Percentiles rank a stretch among this genome's conserved stretches.
phyloP scores from a whole-genome alignment of 2,113 vertebrate species.

The Sylvilagus bachmani region DNA sequence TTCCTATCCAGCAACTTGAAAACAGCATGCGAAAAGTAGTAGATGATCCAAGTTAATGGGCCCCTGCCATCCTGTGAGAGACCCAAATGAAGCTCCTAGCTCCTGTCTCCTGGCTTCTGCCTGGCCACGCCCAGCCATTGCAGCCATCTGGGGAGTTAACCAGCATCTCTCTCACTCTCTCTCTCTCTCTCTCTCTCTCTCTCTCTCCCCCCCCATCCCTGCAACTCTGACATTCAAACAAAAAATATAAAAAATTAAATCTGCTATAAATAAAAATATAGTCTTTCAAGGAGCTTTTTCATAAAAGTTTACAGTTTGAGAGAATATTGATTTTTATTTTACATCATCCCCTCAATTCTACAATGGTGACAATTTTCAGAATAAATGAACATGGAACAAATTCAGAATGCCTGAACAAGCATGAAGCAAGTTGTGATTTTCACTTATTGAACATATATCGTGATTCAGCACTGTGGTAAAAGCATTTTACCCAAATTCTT shows the following conservation, averaged over 20 bases:
- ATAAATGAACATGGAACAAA: not conserved
- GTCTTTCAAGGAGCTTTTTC: not conserved
- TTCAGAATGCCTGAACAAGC: conserved; percentile 5
- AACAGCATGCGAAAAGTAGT: too few species aligned
- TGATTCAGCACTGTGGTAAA: not conserved
- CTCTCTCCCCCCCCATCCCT: too few species aligned
- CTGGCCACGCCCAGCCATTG: too few species aligned
- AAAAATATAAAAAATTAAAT: not conserved
- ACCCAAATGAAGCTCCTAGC: too few species aligned
- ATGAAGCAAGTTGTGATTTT: conserved; percentile 28
- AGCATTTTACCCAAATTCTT: not conserved
- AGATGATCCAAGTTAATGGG: too few species aligned
- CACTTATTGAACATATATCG: not conserved
- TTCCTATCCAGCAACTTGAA: too few species aligned
- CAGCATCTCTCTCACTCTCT: too few species aligned
- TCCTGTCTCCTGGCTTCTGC: too few species aligned
- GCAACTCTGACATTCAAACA: too few species aligned
- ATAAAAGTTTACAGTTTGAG: not conserved
- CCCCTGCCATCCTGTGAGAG: too few species aligned
- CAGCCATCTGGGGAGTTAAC: too few species aligned
- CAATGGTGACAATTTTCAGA: conserved; percentile 38
- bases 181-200: too few species aligned
- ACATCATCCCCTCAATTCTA: not conserved
- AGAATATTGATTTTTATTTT: conserved; percentile 29
- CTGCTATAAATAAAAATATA: not conserved